Percentiles rank a stretch among this genome's conserved stretches.
These are phyloP conservation scores for Willowsia nigromaculata DNA, from an alignment of 2,888 invertebrate genomes.

Conservation along the genomic window DNA sequence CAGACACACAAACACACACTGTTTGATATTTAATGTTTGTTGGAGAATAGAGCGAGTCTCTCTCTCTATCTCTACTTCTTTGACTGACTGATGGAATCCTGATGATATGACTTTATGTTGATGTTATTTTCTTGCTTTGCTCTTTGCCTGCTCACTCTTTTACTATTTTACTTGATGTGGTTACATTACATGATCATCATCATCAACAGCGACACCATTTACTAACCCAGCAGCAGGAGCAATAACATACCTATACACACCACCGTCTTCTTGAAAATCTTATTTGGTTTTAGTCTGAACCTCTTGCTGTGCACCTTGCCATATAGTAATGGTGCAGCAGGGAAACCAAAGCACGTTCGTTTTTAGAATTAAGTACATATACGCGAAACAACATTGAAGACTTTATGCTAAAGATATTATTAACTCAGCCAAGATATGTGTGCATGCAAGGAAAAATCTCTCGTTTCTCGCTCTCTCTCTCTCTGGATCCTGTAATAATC, in stretches of 20 bases:
- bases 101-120: slow-evolving; percentile 56
- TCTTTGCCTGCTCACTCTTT: slow-evolving; percentile 52
- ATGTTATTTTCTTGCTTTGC: slow-evolving; percentile 27
- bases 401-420: background rate
- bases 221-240: background rate
- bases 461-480: background rate
- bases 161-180: slow-evolving; percentile 50
- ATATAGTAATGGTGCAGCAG: too few relatives aligned
- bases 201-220: slow-evolving; percentile 18
- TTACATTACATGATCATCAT: slow-evolving; percentile 57
- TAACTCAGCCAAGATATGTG: background rate
- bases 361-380: background rate
- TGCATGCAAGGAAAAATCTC: background rate
- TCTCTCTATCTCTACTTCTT: slow-evolving; percentile 53
- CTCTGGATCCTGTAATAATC: slow-evolving; percentile 24
- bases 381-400: too few relatives aligned
- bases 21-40: slow-evolving; percentile 4
- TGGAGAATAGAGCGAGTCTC: background rate
- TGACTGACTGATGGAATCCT: slow-evolving; percentile 64
- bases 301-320: slow-evolving; percentile 29
- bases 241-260: background rate
- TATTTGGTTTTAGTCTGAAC: slow-evolving; percentile 32
- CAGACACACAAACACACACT: slow-evolving; percentile 8
- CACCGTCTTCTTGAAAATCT: slow-evolving; percentile 3
- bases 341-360: slow-evolving; percentile 39